A percentile compares a stretch with the other conserved stretches of the same genome.
Evolutionary conservation across 1,140 invertebrate genomes (phyloP).

Genomic region (Rhopalosiphum maidis): DNA sequence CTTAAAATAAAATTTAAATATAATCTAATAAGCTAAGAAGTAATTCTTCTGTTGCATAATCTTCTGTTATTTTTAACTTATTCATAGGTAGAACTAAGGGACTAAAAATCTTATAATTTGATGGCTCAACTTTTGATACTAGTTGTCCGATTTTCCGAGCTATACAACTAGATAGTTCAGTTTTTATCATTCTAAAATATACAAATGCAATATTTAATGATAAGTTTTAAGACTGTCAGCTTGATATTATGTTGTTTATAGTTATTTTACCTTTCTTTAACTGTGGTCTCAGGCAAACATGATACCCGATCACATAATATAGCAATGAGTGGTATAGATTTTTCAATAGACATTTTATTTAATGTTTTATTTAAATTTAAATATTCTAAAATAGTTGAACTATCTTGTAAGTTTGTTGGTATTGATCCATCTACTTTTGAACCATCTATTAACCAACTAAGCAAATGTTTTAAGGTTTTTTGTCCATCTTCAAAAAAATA

Average conservation of each 20-base stretch:
- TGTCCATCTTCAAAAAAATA: slow-evolving; percentile 22
- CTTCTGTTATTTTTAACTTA: slow-evolving; percentile 16
- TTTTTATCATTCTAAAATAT: slow-evolving; percentile 45
- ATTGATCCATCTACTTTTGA: slow-evolving; percentile 25
- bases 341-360: slow-evolving; percentile 27
- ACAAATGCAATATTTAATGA: no score
- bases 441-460: slow-evolving; percentile 38
- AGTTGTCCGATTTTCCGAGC: background rate
- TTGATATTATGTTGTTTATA: background rate
- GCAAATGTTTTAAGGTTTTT: slow-evolving; percentile 32
- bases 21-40: background rate
- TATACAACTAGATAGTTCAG: slow-evolving; percentile 30
- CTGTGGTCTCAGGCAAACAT: slow-evolving; percentile 5
- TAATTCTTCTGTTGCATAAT: slow-evolving; percentile 41
- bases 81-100: background rate
- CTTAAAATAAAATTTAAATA: background rate
- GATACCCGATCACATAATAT: slow-evolving; percentile 43
- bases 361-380: slow-evolving; percentile 37
- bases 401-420: slow-evolving; percentile 10
- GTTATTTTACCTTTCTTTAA: slow-evolving; percentile 28
- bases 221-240: no score
- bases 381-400: slow-evolving; percentile 45
- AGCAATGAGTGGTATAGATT: background rate
- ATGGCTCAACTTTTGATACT: background rate
- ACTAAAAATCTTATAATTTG: background rate